Evolutionary conservation across 2,113 vertebrate genomes (phyloP), one percentile per base, ranked within the genome.

Genomic region (Ceyx melanurus): DNA sequence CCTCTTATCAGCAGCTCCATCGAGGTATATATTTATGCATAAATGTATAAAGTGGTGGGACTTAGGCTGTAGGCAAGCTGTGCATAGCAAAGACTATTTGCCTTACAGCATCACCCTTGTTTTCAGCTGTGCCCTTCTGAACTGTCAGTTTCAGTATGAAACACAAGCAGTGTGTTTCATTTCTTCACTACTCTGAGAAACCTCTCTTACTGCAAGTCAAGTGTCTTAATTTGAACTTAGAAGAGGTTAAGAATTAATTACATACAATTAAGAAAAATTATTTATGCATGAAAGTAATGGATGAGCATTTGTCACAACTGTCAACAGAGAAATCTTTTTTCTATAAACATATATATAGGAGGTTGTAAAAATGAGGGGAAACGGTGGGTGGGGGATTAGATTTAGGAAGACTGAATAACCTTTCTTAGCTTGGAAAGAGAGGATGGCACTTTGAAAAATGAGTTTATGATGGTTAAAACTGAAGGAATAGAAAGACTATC

Each of bases 181-280:
- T 91, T 26, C 66, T 89, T 51, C 46, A 61, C 54, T 84, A 88
- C 37, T 71, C 28, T 46, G 19, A 86, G 25, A 86, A 80, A 67
- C 9, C 75, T 83, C 9, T 86, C 68, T 57, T 66, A 45, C 10
- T 86, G 16, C 16, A 91, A 92, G 57, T 46, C 37, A 74, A 87
- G 43, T 46, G 6, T 53, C 45, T 83, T 81, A 87, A 86, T 91
- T 89, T 84, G 16, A 93, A 94, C 33, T 51, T 51, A 50, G 72
- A 87, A 89, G 48, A 14, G 16, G 70, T 88, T 3, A 82, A 71
- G 86, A 78, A 90, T 65, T 82, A 93, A 76, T 92, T 92, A 54
- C 33, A 75, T 91, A 71, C 31, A 90, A 89, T 94, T 71, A 88
- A 76, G 67, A 40, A 90, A 94, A 94, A 93, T 64, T 75, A 93